phyloP scores from a whole-genome alignment of 2,888 invertebrate species.

The Belgica antarctica region DNA sequence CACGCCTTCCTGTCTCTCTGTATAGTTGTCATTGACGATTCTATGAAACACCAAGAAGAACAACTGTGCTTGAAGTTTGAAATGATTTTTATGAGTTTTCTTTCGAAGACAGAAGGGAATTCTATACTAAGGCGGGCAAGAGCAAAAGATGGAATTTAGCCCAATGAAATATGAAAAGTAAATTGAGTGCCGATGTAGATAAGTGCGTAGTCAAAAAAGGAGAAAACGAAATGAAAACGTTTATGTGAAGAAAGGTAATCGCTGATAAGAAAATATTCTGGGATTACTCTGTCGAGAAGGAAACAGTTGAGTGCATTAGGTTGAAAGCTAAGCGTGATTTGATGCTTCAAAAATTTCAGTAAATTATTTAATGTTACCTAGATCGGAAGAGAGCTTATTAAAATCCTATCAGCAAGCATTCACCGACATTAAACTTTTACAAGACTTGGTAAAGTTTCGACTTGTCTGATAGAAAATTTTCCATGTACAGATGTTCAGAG shows the following conservation, averaged over 20 bases:
- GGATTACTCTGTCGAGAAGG: background rate
- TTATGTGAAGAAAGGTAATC: background rate
- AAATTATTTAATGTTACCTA: background rate
- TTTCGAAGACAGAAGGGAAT: background rate
- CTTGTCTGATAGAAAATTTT: no score
- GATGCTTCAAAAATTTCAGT: no score
- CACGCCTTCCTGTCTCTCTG: no score
- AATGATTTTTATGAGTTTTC: background rate
- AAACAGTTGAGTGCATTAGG: background rate
- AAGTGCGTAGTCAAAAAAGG: background rate
- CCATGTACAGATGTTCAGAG: no score
- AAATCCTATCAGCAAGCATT: no score
- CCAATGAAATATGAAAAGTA: conserved; percentile 10
- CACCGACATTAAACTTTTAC: no score
- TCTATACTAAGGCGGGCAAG: background rate
- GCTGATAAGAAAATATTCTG: background rate
- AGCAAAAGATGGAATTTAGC: background rate
- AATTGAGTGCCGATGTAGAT: background rate
- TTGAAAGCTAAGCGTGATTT: no score
- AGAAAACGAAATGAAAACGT: background rate
- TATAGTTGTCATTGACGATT: no score
- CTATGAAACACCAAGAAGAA: no score
- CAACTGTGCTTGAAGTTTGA: background rate
- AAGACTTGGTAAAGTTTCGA: no score
- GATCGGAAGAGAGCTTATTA: no score